These are phyloP conservation scores for Lasioglossum pauxillum DNA, from an alignment of 2,888 invertebrate species.

Conservation along the genomic window DNA sequence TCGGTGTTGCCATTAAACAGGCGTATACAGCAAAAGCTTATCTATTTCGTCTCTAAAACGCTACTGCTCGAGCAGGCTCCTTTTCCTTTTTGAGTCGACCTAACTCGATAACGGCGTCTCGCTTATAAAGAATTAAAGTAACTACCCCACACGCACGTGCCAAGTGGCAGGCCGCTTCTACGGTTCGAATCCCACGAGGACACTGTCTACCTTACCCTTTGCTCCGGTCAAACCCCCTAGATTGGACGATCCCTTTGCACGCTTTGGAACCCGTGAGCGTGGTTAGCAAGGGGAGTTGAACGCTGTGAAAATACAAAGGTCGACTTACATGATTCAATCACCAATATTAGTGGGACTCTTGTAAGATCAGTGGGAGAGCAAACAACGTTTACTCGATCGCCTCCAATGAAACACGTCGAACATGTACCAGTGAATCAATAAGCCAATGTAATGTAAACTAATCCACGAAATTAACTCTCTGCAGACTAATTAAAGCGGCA, in stretches of 20 bases:
- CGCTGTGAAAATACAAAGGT: slow-evolving; percentile 45
- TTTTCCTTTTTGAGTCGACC: slow-evolving; percentile 36
- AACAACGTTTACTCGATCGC: slow-evolving; percentile 12
- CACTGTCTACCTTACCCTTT: slow-evolving; percentile 61
- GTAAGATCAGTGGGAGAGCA: slow-evolving; percentile 35
- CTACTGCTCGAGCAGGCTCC: slow-evolving; percentile 20
- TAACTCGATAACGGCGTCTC: slow-evolving; percentile 75
- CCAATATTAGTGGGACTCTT: slow-evolving; percentile 28
- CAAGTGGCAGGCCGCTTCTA: slow-evolving; percentile 59
- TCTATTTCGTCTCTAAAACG: slow-evolving; percentile 42
- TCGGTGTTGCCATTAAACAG: slow-evolving; percentile 38
- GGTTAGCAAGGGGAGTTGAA: slow-evolving; percentile 28
- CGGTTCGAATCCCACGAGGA: slow-evolving; percentile 64
- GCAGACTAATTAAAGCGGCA: neutral
- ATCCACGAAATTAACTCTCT: neutral
- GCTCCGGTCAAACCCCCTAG: slow-evolving; percentile 38
- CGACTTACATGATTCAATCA: slow-evolving; percentile 49
- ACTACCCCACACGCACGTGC: slow-evolving; percentile 68
- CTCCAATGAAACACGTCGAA: slow-evolving; percentile 11
- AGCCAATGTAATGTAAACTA: neutral
- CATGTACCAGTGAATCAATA: slow-evolving; percentile 12
- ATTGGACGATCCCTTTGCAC: slow-evolving; percentile 45
- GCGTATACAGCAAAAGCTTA: slow-evolving; percentile 31
- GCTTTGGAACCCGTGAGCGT: slow-evolving; percentile 23
- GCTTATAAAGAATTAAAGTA: slow-evolving; percentile 77